Evolutionary conservation across 2,888 invertebrate genomes (phyloP), one percentile per base, ranked within the genome.

Genomic region (Tenthredo scrophulariae): DNA sequence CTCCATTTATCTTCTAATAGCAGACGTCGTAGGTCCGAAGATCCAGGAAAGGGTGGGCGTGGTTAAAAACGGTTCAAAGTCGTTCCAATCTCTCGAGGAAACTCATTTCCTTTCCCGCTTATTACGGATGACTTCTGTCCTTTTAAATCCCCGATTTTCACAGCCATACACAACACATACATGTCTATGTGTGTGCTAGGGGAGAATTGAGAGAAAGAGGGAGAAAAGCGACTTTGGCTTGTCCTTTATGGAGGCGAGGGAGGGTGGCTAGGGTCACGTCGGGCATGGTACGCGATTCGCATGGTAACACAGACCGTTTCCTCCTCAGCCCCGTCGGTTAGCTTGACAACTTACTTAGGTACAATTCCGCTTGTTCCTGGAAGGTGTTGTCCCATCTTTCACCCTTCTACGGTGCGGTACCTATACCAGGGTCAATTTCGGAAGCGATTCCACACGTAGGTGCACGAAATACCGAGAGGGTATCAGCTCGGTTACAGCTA

Each of bases 271-370:
- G 85, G 87, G 87, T 88, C 88, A 88, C 88, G 88, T 88, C 87
- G 85, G 85, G 86, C 84, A 80, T 83, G 86, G 86, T 86, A 88
- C 88, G 87, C 86, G 87, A 87, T 86, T 87, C 87, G 88, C 77
- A 84, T 67, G 62, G 74, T 70, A 70, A 43, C 84, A 15, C 26
- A 84, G 50, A 18, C 67, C 67, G 67, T 22, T 62, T 85, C 54
- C 37, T 84, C n/a, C 65, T 77, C 77, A 65, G 77, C 84, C 83
- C 33, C 70, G 83, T 83, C 83, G 83, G 83, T 83, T 83, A 83
- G 70, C 83, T 70, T 83, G 83, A 83, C 83, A 83, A 83, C 83
- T 83, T 83, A 83, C 70, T 83, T 83, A 65, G 83, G 67, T 70
- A 70, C 83, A 83, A 83, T 83, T 83, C 67, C 18, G 50, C 70